Evolutionary conservation across 1,140 invertebrate species (phyloP), one percentile per base, ranked within the genome.

Genomic region (Neelides sp.): DNA sequence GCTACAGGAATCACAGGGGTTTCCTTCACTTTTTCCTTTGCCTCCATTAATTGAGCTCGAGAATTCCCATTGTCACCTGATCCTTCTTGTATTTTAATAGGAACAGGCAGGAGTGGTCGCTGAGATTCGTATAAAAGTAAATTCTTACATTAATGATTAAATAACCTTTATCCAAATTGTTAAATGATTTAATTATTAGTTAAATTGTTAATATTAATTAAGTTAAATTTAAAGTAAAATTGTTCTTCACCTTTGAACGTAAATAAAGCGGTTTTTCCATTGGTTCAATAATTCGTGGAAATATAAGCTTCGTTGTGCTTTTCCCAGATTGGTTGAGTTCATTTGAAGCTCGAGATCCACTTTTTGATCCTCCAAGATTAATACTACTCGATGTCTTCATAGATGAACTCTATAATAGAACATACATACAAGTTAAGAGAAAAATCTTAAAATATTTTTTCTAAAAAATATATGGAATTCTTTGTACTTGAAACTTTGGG

Each of bases 1-100:
- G 55, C 50, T 48, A 49, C 39, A 15, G 19, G 17, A 2, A 28
- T 48, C 37, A 35, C 40, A 17, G 30, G 48, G 15, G 41, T 22
- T 13, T 47, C 12, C n/a, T 46, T 30, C 15, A 46, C 7, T 4
- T 34, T 7, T 5, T 12, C 4, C 12, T 46, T 10, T 4, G 4
- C 44, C 28, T 12, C n/a, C 13, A 13, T 4, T 30, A 28, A 8
- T 28, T 4, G 44, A n/a, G 12, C 3, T 46, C 10, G 23, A 10
- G 4, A 30, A 46, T 12, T 46, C 34, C 13, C 44, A 30, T 46
- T 46, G 28, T 15, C n/a, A 46, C 5, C 4, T 12, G 8, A 19
- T 5, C 13, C 44, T 13, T 30, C 44, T 20, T 13, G 4, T 5
- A 46, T 19, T 46, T 22, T 32, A 7, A 46, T 30, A 30, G 44